These are phyloP conservation scores for Neodontobutis hainanensis DNA, from an alignment of 2,113 vertebrate genomes.

Conservation along the genomic window DNA sequence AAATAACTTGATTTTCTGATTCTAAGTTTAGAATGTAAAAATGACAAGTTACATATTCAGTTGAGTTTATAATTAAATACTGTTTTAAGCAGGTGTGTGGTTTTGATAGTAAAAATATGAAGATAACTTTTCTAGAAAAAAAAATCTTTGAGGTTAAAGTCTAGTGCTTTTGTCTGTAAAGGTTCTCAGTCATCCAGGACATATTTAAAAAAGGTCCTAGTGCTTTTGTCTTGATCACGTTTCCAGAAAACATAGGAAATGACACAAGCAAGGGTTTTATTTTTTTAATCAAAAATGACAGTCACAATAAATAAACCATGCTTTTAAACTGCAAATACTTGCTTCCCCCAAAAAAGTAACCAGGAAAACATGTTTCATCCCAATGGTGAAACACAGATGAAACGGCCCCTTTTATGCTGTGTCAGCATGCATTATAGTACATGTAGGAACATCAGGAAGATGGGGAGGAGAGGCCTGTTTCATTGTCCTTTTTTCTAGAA, in stretches of 20 bases:
- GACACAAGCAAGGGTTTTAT: slow-evolving; percentile 24
- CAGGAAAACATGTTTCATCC: slow-evolving; percentile 50
- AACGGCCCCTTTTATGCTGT: slow-evolving; percentile 49
- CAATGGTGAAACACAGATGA: slow-evolving; percentile 61
- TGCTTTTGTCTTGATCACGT: slow-evolving; percentile 33
- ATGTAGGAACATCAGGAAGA: slow-evolving; percentile 68
- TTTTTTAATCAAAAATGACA: slow-evolving; percentile 82
- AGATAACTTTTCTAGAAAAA: slow-evolving; percentile 89
- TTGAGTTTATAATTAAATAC: slow-evolving; percentile 34
- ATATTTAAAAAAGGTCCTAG: too few relatives aligned
- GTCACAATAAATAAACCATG: slow-evolving; percentile 85
- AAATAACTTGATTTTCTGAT: slow-evolving; percentile 25
- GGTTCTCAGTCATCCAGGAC: too few relatives aligned
- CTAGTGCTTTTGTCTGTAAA: slow-evolving; percentile 39
- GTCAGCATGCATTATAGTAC: slow-evolving; percentile 73
- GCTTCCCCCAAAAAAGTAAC: slow-evolving; percentile 47
- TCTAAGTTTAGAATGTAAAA: slow-evolving; percentile 51
- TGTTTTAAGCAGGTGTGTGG: slow-evolving; percentile 23
- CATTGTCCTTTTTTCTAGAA: slow-evolving; percentile 61
- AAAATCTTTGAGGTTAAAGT: slow-evolving; percentile 86
- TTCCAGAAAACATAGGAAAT: not conserved
- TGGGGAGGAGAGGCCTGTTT: slow-evolving; percentile 7
- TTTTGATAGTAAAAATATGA: slow-evolving; percentile 79
- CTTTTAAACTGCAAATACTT: slow-evolving; percentile 69
- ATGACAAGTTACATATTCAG: slow-evolving; percentile 43